A percentile compares a stretch with the other conserved stretches of the same genome.
Evolutionary conservation across 2,888 invertebrate genomes (phyloP).

Genomic region (Lumbricus terrestris): DNA sequence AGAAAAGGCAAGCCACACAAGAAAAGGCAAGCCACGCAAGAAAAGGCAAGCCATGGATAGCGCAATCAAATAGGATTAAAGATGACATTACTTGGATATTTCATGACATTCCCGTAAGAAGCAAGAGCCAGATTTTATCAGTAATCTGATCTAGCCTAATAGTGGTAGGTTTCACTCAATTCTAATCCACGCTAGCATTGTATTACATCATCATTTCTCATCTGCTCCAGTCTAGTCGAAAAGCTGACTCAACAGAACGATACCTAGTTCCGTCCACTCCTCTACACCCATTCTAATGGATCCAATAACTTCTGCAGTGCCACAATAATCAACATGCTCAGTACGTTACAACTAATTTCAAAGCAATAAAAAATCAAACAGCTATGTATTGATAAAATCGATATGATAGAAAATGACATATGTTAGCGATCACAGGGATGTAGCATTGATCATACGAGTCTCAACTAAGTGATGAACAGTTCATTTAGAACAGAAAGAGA

Average conservation of each 20-base stretch:
- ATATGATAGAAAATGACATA: neutral
- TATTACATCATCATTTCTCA: neutral
- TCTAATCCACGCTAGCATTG: neutral
- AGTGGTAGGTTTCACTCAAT: neutral
- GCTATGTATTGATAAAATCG: neutral
- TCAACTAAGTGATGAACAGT: neutral
- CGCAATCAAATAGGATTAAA: neutral
- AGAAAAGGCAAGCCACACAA: neutral
- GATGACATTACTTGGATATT: neutral
- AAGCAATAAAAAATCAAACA: neutral
- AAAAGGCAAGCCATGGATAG: neutral
- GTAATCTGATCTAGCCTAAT: neutral
- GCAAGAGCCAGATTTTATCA: neutral
- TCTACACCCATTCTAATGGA: no score
- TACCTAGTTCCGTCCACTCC: neutral
- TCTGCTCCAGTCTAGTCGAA: neutral
- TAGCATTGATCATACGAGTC: neutral
- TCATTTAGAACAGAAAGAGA: neutral
- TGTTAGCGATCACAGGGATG: neutral
- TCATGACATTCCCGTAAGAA: neutral
- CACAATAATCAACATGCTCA: neutral
- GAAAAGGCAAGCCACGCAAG: no score
- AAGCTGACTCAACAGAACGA: neutral
- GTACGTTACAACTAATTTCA: neutral
- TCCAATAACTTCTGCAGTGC: neutral